Percentiles rank a stretch among this genome's conserved stretches.
These are phyloP conservation scores for Narcine bancroftii DNA, from an alignment of 2,113 vertebrate genomes.

Conservation along the genomic window DNA sequence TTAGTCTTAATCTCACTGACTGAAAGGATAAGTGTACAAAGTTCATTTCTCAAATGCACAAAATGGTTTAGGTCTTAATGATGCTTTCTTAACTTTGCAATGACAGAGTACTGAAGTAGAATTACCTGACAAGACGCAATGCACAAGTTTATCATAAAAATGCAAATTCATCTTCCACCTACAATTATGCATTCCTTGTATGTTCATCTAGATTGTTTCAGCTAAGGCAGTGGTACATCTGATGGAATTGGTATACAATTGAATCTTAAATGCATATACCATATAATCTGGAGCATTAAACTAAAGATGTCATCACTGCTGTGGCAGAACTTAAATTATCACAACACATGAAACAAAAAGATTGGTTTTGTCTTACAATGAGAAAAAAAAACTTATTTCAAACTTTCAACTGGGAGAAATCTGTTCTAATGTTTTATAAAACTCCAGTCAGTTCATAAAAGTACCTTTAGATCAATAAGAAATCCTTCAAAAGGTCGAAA, in stretches of 20 bases:
- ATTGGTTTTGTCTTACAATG: background rate
- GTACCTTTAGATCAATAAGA: slow-evolving; percentile 90
- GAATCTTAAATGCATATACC: background rate
- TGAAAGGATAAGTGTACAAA: background rate
- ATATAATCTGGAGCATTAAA: background rate
- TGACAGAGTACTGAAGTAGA: background rate
- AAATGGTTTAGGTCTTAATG: background rate
- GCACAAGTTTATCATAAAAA: background rate
- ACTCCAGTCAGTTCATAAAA: background rate
- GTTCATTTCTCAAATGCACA: background rate
- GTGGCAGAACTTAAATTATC: background rate
- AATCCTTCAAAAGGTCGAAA: slow-evolving; percentile 91
- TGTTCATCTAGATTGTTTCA: background rate
- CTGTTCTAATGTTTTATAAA: background rate
- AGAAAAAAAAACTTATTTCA: background rate
- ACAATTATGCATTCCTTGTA: background rate
- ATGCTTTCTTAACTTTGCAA: background rate
- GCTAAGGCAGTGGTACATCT: background rate
- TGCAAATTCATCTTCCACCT: background rate
- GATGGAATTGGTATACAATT: background rate
- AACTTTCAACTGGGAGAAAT: background rate
- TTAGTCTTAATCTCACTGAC: background rate
- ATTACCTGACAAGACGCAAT: background rate
- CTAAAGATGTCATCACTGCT: background rate
- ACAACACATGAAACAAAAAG: background rate